These are phyloP conservation scores for Drosophila picticornis DNA, from an alignment of 2,888 invertebrate genomes.

Conservation along the genomic window DNA sequence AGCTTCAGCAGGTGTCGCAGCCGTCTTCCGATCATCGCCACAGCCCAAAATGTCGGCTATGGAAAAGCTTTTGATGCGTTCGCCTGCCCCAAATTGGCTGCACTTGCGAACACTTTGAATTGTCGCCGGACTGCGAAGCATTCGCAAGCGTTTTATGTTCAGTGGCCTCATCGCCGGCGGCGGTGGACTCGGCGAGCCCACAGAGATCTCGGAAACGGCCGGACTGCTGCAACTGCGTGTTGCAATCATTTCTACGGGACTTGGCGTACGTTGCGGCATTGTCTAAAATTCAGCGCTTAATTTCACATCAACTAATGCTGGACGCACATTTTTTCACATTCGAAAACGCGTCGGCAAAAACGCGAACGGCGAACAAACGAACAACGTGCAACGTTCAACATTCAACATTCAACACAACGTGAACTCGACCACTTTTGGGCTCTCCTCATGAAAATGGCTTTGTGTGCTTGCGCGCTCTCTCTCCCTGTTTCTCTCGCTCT, in stretches of 20 bases:
- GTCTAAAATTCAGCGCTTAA: constrained; percentile 7
- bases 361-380: constrained; percentile 50
- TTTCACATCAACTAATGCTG: constrained; percentile 7
- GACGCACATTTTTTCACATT: constrained; percentile 14
- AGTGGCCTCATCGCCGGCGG: constrained; percentile 87
- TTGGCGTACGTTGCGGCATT: constrained; percentile 83
- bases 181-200: constrained; percentile 85
- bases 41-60: constrained; percentile 94
- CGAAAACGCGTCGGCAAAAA: constrained; percentile 83
- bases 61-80: constrained; percentile 95
- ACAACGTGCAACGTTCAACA: constrained; percentile 62
- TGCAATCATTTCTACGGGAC: constrained; percentile 63
- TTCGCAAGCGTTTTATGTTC: constrained; percentile 85
- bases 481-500: neutral
- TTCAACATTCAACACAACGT: constrained; percentile 70
- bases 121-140: constrained; percentile 61
- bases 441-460: constrained; percentile 42
- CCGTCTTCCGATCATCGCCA: constrained; percentile 35
- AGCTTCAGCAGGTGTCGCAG: constrained; percentile 9
- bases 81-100: constrained; percentile 80
- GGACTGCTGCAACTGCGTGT: constrained; percentile 79
- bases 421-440: constrained; percentile 33
- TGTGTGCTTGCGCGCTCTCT: constrained; percentile 7
- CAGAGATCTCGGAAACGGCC: constrained; percentile 85
- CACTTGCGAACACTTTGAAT: constrained; percentile 65